phyloP scores from a whole-genome alignment of 1,140 invertebrate species.

The Pomacea maculata region DNA sequence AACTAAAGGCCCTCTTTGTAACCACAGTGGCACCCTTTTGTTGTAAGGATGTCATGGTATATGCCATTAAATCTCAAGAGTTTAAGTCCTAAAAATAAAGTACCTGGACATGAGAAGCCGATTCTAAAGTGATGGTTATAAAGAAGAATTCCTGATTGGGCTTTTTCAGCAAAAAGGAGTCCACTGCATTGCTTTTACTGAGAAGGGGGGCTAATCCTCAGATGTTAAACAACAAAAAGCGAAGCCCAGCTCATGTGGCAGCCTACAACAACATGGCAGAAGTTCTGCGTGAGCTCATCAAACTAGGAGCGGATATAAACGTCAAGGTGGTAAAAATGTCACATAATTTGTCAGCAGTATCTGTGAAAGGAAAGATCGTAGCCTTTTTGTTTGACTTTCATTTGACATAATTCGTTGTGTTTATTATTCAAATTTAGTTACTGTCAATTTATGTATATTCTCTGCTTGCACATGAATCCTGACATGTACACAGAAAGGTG shows the following conservation, averaged over 20 bases:
- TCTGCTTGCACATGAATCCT: too few relatives aligned
- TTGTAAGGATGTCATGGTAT: too few relatives aligned
- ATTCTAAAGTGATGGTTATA: too few relatives aligned
- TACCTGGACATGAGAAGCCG: too few relatives aligned
- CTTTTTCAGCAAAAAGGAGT: conserved; percentile 37
- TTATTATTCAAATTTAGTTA: not conserved
- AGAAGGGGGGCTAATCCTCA: conserved; percentile 32
- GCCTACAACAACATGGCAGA: conserved; percentile 27
- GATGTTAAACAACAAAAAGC: conserved; percentile 6
- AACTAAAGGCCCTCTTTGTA: not conserved
- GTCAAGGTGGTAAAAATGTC: conserved; percentile 21
- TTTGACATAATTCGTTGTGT: not conserved
- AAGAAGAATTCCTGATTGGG: too few relatives aligned
- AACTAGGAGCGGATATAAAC: conserved; percentile 34
- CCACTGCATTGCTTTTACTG: conserved; percentile 29
- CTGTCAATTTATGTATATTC: not conserved
- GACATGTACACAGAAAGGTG: too few relatives aligned
- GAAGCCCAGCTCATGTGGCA: conserved; percentile 34
- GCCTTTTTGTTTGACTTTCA: not conserved
- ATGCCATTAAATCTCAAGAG: too few relatives aligned
- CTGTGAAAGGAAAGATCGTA: not conserved
- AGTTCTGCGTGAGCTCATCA: conserved; percentile 29
- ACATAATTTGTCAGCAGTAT: not conserved
- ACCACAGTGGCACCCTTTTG: too few relatives aligned
- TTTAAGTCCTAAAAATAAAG: too few relatives aligned